Evolutionary conservation across 2,113 vertebrate species (phyloP), one percentile per base, ranked within the genome.

Genomic region (Gambusia holbrooki): DNA sequence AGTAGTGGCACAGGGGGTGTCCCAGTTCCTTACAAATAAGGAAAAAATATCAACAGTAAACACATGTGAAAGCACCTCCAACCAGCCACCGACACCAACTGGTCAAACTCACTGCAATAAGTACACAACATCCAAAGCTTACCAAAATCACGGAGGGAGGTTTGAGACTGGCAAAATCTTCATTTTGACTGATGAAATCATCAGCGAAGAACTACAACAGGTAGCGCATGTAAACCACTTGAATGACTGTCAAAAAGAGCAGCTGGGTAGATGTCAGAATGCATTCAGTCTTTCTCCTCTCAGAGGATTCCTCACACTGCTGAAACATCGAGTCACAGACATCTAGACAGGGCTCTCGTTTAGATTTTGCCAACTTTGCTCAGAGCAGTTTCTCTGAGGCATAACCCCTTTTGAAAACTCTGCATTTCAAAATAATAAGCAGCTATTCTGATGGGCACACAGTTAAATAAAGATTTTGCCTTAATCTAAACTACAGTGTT

Each of bases 401-500:
- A 78, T 30, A 67, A 67, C 15, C 42, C 12, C 61, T 19, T 72
- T 62, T 0, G 62, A 82, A 58, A 63, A 29, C 11, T 0, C 25
- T 33, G 22, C 28, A 5, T 65, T 65, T 73, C 10, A 0, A 77
- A 61, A 13, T 68, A 28, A 8, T 48, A 30, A 82, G 27, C 68
- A 48, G 61, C 15, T 77, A 58, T 62, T 77, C 77, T 83, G 76
- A 69, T 48, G 60, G 40, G 29, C 13, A 65, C 67, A 9, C 69
- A 80, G 86, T 84, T 84, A 90, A 90, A 95, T 93, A 94, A 95
- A 94, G 93, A 95, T 95, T 95, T 94, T 93, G 92, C 94, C 93
- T 93, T 93, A 28, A 86, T 92, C 91, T 94, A 94, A 72, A 84
- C 92, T 94, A 94, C 84, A 89, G 90, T 92, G 84, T 93, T 89